Base-by-base conservation (phyloP, 2,113 vertebrate species). In the Aphelocoma coerulescens region DNA sequence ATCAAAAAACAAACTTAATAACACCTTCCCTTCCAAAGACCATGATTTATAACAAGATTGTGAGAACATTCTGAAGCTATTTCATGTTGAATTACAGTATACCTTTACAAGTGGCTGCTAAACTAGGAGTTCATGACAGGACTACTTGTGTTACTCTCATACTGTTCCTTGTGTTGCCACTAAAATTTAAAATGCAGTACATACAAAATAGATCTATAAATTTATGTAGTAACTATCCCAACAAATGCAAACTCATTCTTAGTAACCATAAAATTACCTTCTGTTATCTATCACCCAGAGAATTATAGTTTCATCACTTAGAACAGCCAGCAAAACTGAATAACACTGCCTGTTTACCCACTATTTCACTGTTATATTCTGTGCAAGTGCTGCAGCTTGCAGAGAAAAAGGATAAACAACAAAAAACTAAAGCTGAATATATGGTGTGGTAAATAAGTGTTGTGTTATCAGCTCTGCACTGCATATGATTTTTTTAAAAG, bases 261-360 rank as follows among this genome's bases (percentile, higher is more conserved):
- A 96, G 98, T 97, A 98, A 98, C 98, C 98, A 98, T 98, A 98
- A 98, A 98, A 98, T 98, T 98, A 98, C 98, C 98, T 98, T 98
- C 98, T 98, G 98, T 98, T 98, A 98, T 98, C 98, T 98, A 98
- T 98, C 98, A 98, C 95, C 96, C 92, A 91, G 97, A 98, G 98
- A 98, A 97, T 98, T 98, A 98, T 96, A 96, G 98, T 97, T 97
- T 97, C 97, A 97, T 98, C 75, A 87, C 93, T 93, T 93, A 95
- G 91, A 98, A 95, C 93, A 98, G 96, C 97, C 97, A 97, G 95
- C 69, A 94, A 96, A 96, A 96, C 93, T 95, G 97, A 98, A 97
- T 98, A 98, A 97, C 95, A 80, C 85, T 78, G 95, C 87, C 92
- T 95, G 79, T 89, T 90, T 86, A 74, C 66, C 83, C 89, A 89